Conservation (phyloP, 2,888 invertebrate genomes). For the Lutraria lutraria region DNA sequence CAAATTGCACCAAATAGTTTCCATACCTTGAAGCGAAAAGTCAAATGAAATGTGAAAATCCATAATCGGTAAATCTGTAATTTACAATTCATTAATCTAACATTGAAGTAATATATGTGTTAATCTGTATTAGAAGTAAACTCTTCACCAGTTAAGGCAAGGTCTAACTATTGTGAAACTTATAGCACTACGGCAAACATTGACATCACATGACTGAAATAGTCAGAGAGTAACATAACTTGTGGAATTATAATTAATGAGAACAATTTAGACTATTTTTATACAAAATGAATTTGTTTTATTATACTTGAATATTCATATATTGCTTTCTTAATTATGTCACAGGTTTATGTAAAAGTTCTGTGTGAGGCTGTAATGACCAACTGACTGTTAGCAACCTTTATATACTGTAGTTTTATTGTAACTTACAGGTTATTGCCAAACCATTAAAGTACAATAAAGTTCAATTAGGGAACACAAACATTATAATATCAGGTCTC, state of each 20-base stretch:
- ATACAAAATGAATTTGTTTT: no score
- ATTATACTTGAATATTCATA: no score
- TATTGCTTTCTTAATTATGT: no score
- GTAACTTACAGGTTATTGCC: no score
- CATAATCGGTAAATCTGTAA: neutral
- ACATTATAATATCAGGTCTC: no score
- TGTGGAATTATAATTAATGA: neutral
- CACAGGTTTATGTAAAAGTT: no score
- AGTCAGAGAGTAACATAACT: neutral
- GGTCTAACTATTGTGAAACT: neutral
- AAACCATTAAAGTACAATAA: no score
- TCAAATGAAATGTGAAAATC: conserved; percentile 6
- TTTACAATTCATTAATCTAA: neutral
- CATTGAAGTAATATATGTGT: neutral
- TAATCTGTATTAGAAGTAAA: conserved; percentile 4
- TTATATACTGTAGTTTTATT: no score
- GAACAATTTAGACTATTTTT: neutral
- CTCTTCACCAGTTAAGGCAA: neutral
- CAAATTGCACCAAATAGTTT: neutral
- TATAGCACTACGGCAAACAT: neutral
- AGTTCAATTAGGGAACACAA: no score
- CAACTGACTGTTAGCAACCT: no score
- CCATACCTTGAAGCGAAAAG: neutral
- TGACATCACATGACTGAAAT: neutral
- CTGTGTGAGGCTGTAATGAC: no score